These are phyloP conservation scores for Aurelia aurita DNA, from an alignment of 30 jellyfish, hydroid and myxozoan species.

Conservation along the genomic window DNA sequence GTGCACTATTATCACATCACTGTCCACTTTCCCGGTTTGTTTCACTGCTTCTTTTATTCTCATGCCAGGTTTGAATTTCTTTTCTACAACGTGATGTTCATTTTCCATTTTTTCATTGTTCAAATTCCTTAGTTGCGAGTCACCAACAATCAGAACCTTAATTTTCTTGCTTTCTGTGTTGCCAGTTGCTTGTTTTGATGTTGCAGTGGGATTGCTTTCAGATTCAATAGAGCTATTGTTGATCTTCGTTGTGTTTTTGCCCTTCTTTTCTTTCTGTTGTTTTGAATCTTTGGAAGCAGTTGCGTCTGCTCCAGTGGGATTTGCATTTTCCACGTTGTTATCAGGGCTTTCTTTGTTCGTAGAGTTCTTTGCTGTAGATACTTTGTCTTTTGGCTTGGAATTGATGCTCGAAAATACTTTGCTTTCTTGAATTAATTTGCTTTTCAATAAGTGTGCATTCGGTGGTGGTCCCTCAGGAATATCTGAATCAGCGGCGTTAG, in stretches of 20 bases:
- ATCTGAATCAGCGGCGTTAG: slow-evolving; percentile 8
- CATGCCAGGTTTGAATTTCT: slow-evolving; percentile 41
- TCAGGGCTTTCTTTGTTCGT: no score
- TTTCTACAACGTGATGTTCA: slow-evolving; percentile 17
- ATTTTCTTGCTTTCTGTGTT: slow-evolving; percentile 9
- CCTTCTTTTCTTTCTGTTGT: neutral
- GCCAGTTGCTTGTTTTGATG: no score
- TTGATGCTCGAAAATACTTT: no score
- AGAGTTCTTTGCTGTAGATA: no score
- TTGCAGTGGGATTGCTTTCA: no score
- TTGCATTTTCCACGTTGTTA: no score
- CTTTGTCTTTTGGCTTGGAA: no score
- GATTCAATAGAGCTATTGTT: no score
- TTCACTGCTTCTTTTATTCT: slow-evolving; percentile 29
- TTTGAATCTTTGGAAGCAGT: no score
- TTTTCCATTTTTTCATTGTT: slow-evolving; percentile 16
- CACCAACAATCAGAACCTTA: slow-evolving; percentile 34
- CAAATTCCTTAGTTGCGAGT: slow-evolving; percentile 35
- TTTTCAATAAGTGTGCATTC: neutral
- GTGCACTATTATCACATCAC: slow-evolving; percentile 33
- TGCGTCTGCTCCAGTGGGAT: no score
- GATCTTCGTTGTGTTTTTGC: no score
- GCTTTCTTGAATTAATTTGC: neutral
- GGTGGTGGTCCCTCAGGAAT: neutral
- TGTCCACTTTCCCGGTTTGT: slow-evolving; percentile 32